Evolutionary conservation across 2,113 vertebrate species (phyloP), one percentile per base, ranked within the genome.

Genomic region (Epinephelus moara): DNA sequence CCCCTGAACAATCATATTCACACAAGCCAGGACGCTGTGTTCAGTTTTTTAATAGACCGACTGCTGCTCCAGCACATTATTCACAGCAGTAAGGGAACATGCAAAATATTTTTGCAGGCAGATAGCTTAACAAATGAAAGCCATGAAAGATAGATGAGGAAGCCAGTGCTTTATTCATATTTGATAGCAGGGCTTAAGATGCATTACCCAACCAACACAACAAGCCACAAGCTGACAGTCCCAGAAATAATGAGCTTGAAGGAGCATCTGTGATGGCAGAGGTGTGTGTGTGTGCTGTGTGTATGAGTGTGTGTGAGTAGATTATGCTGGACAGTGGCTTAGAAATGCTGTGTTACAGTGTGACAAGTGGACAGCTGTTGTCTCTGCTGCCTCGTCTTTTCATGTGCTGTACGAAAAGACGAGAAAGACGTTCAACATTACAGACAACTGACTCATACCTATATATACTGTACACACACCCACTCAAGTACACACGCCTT

Each of bases 111-210:
- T 92, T 90, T 55, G 75, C 81, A 81, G 80, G 85, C 86, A 91
- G 92, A 92, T 80, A 82, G 91, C 87, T 89, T 87, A 92, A 94
- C 91, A 93, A 94, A 94, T 90, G 84, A 92, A 92, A 89, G 73
- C 74, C 75, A 92, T 94, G 80, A 93, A 92, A 92, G 87, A 94
- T 94, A 84, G 77, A 94, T 94, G 91, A 92, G 90, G 79, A 92
- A 90, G 88, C 89, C 85, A 70, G 87, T 21, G 57, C 84, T 91
- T 93, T 88, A 95, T 95, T 90, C 89, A 94, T 94, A 90, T 94
- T 94, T 94, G 90, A 95, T 95, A 81, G 84, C 79, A 11, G 19
- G 87, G 85, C 80, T 91, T 92, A 84, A 92, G 88, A 94, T 90
- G 92, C 89, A 91, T 92, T 90, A 92, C 87, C 90, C 78, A 85